Base-by-base conservation (phyloP, 2,113 vertebrate species). In the Cairina moschata region DNA sequence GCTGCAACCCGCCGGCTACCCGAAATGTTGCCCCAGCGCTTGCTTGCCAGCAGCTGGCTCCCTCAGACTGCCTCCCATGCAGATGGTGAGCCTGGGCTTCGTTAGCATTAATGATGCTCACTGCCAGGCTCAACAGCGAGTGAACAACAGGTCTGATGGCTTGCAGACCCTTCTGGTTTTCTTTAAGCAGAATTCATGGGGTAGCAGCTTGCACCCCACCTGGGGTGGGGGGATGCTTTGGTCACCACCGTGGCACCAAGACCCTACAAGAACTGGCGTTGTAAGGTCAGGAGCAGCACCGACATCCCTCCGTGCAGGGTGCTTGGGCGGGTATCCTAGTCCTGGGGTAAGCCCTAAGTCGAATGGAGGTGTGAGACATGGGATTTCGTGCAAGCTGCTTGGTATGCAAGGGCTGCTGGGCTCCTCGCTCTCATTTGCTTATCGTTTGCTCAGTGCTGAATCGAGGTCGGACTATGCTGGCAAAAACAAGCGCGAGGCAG, bases 161-260 rank as follows among this genome's bases (percentile, higher is more conserved):
- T 93, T 88, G 55, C 63, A 59, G 34, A n/a, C 21, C 17, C 11
- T 56, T 90, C 18, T 21, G 10, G 22, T 34, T 56, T 56, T 42
- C 54, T 69, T 15, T 50, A 83, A 13, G 16, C 8, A 25, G n/a
- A 5, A n/a, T 48, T 40, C 5, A 1, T 23, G 50, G 29, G 29
- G 20, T 88, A 42, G 36, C 32, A 12, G 6, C 7, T 25, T 1
- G 11, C 0, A 1, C 40, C 17, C 26, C 36, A 32, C n/a, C 15
- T 73, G 26, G 38, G 15, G 40, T 5, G 67, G 14, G 67, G 11
- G 8, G 18, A 1, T 65, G 44, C 40, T 14, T 38, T 14, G 20
- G 3, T 10, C 12, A 1, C 23, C 68, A n/a, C 16, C 0, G 0
- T n/a, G 73, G 12, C 1, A 0, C 0, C 0, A 63, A 1, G 1